Conservation (phyloP, 2,888 invertebrate species). For the Trichopoda pennipes region DNA sequence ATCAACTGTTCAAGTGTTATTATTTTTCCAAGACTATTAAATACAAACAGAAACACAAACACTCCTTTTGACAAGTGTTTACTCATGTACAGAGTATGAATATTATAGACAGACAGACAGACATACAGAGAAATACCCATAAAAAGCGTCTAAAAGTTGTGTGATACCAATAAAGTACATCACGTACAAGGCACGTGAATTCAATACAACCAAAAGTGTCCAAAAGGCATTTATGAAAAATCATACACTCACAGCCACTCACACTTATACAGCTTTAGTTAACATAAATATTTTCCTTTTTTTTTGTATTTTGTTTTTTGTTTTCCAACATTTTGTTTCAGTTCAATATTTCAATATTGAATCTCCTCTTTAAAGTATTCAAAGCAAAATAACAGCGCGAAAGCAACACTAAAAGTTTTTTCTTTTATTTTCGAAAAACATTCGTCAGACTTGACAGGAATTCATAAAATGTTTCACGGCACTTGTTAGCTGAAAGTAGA, state of each 20-base stretch:
- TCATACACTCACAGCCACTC: constrained; percentile 62
- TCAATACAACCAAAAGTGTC: constrained; percentile 63
- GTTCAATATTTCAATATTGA: constrained; percentile 28
- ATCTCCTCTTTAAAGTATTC: neutral
- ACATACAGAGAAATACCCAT: no score
- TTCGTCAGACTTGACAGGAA: constrained; percentile 66
- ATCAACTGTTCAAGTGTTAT: constrained; percentile 1
- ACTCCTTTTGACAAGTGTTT: constrained; percentile 27
- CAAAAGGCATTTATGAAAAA: constrained; percentile 68
- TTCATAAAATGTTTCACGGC: constrained; percentile 65
- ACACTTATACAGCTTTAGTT: constrained; percentile 50
- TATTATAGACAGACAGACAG: constrained; percentile 1
- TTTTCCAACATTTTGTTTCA: constrained; percentile 38
- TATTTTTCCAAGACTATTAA: constrained; percentile 43
- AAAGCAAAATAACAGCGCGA: neutral
- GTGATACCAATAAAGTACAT: constrained; percentile 62
- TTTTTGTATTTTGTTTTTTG: neutral
- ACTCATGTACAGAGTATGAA: constrained; percentile 35
- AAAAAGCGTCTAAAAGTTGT: constrained; percentile 64
- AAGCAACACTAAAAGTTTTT: constrained; percentile 47
- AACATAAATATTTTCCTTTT: neutral
- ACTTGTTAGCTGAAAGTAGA: constrained; percentile 36
- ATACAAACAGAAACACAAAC: constrained; percentile 14
- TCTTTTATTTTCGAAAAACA: constrained; percentile 43
- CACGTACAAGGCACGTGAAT: constrained; percentile 67